Conservation (phyloP, 2,888 invertebrate genomes). For the Tiliacea citrago region DNA sequence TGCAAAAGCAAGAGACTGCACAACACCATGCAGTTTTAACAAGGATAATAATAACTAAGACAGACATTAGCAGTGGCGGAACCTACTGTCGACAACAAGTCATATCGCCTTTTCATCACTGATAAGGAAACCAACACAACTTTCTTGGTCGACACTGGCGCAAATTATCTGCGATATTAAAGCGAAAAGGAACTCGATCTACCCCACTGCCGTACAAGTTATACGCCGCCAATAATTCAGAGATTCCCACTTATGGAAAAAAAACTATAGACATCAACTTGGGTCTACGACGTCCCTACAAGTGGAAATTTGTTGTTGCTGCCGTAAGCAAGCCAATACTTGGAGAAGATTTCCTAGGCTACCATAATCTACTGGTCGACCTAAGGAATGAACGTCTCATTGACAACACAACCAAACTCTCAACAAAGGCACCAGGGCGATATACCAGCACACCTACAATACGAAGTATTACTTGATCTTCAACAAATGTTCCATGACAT, state of each 20-base stretch:
- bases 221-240: constrained; percentile 22
- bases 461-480: constrained; percentile 5
- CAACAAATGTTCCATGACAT: constrained; percentile 17
- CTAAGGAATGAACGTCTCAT: constrained; percentile 4
- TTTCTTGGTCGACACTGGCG: constrained; percentile 1
- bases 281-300: constrained; percentile 2
- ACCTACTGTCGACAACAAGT: constrained; percentile 20
- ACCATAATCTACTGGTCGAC: constrained; percentile 25
- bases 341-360: constrained; percentile 20
- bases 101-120: constrained; percentile 22
- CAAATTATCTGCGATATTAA: constrained; percentile 16
- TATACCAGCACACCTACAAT: constrained; percentile 1
- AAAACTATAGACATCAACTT: constrained; percentile 14
- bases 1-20: no score
- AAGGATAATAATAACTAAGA: constrained; percentile 13
- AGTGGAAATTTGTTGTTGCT: constrained; percentile 9
- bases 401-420: constrained; percentile 2
- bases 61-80: constrained; percentile 22
- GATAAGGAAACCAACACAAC: neutral
- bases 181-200: constrained; percentile 13
- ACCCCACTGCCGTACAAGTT: constrained; percentile 12
- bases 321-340: constrained; percentile 19
- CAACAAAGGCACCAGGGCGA: neutral
- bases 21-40: no score
- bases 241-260: constrained; percentile 19